Base-by-base conservation (phyloP, 1,140 invertebrate genomes). In the Anoplolepis gracilipes region DNA sequence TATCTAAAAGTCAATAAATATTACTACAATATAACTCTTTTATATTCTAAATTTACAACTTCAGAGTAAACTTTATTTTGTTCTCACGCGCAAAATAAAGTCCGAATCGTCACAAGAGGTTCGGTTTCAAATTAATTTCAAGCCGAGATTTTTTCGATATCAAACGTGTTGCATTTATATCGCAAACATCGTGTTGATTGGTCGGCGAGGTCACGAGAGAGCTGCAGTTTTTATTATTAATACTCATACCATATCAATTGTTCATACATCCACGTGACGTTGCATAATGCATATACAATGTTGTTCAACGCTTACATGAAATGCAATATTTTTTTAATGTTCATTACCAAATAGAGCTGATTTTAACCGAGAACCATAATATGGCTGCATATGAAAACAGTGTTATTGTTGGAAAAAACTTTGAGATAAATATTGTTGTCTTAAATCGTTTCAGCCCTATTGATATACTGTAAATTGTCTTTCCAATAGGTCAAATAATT, bases 221-320 rank as follows among this genome's bases (percentile, higher is more conserved):
- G 30, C 39, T 61, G n/a, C 39, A 72, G 53, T 16, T 82, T 82
- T 73, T 49, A 81, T 82, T 82, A 82, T 82, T 82, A 82, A 82
- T 39, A 82, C 46, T n/a, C 1, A n/a, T 55, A 64, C 33, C 46
- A 36, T 64, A 53, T 46, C 53, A 33, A 73, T 82, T 61, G 78
- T 73, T 73, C 53, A 22, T 57, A n/a, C 36, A 82, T 73, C 53
- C 36, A 72, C 19, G 36, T 36, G 78, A 73, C 39, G 28, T n/a
- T 82, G 53, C 36, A 82, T 82, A 72, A 82, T 82, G 53, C n/a
- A 73, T 8, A 30, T 1, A 22, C 33, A 33, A 8, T n/a, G 2
- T 16, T 70, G 28, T 16, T 46, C 78, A 42, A 72, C 49, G 25
- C 19, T 70, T 69, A 69, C 11, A 19, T 1, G 19, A 13, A 59